A percentile compares a stretch with the other conserved stretches of the same genome.
Conservation (phyloP, 1,140 invertebrate species). For the Heliconius hewitsoni region DNA sequence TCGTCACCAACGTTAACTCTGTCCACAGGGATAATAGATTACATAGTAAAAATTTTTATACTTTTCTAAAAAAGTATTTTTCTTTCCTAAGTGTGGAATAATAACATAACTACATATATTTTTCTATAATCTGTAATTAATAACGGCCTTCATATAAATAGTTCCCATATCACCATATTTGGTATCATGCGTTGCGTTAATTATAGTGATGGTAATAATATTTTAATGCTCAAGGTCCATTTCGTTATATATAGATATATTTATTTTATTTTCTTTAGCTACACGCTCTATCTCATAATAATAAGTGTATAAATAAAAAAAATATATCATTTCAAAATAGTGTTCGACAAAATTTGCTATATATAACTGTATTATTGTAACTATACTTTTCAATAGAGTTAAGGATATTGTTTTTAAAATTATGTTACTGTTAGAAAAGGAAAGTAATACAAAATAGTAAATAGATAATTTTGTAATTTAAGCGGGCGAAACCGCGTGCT, state of each 20-base stretch:
- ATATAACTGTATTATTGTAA: too few species aligned
- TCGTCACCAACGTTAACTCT: too few species aligned
- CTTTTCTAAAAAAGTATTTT: neutral
- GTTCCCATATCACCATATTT: neutral
- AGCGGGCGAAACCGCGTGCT: too few species aligned
- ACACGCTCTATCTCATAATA: neutral
- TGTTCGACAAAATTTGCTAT: too few species aligned
- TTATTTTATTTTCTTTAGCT: neutral
- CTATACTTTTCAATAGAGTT: too few species aligned
- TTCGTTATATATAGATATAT: neutral
- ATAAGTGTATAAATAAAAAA: too few species aligned
- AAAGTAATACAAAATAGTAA: too few species aligned
- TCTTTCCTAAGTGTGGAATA: neutral
- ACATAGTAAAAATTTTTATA: neutral
- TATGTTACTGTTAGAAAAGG: too few species aligned
- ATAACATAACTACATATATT: neutral
- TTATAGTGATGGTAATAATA: neutral
- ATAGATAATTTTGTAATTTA: too few species aligned
- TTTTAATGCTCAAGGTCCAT: neutral
- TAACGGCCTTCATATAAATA: neutral
- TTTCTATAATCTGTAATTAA: conserved; percentile 6
- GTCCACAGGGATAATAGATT: too few species aligned
- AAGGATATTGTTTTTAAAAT: too few species aligned
- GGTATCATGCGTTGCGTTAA: neutral
- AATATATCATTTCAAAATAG: too few species aligned